phyloP scores from a whole-genome alignment of 2,113 vertebrate genomes.

The Pterophyllum scalare region DNA sequence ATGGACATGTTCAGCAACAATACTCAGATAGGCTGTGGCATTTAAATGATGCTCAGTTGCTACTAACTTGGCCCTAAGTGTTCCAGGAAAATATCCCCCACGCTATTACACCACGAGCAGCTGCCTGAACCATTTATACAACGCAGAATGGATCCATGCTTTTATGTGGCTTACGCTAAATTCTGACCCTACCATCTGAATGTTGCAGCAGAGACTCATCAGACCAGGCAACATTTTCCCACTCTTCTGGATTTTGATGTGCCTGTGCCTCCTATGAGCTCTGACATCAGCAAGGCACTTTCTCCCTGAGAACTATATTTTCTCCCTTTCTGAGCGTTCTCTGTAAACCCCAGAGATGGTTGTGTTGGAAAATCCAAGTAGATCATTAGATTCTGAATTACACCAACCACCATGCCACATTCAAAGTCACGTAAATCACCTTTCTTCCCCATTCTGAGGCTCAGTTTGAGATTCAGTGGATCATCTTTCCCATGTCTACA shows the following conservation, averaged over 20 bases:
- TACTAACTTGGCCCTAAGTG: neutral
- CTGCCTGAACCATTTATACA: neutral
- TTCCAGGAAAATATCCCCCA: neutral
- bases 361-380: neutral
- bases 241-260: neutral
- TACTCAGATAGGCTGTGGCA: neutral
- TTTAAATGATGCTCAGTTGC: neutral
- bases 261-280: neutral
- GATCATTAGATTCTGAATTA: neutral
- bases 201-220: neutral
- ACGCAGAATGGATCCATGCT: neutral
- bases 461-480: neutral
- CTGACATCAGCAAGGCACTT: neutral
- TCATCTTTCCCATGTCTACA: neutral
- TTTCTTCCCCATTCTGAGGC: neutral
- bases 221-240: neutral
- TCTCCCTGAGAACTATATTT: neutral
- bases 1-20: neutral
- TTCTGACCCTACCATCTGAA: neutral
- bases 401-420: neutral
- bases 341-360: neutral
- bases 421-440: neutral
- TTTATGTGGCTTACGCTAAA: neutral
- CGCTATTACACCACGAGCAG: neutral
- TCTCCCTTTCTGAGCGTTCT: neutral